Conservation (phyloP, 1,140 invertebrate genomes). For the Nylanderia fulva region DNA sequence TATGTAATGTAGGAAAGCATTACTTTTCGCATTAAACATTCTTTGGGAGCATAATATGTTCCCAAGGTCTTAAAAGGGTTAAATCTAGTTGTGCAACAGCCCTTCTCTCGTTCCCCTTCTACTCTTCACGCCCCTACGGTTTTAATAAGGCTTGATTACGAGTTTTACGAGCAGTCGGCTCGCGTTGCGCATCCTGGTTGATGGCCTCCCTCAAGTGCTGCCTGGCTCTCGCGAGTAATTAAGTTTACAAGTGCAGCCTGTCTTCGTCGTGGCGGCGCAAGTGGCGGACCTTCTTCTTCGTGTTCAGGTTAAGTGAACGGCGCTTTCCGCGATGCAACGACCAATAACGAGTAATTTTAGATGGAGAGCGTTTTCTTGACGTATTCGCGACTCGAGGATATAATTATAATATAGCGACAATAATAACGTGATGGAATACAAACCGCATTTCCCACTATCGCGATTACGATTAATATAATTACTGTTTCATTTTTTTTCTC, state of each 20-base stretch:
- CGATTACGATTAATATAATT: constrained; percentile 44
- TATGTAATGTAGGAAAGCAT: constrained; percentile 15
- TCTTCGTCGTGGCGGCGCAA: constrained; percentile 41
- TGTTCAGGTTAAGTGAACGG: constrained; percentile 56
- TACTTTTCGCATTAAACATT: constrained; percentile 49
- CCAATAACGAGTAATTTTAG: constrained; percentile 54
- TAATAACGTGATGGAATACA: constrained; percentile 30
- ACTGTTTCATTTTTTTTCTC: background rate
- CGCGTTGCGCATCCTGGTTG: constrained; percentile 60
- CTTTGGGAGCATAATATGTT: constrained; percentile 54
- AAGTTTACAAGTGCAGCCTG: constrained; percentile 62
- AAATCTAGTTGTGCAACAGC: constrained; percentile 50
- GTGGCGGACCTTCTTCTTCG: constrained; percentile 46
- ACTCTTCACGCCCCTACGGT: constrained; percentile 52
- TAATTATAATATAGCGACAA: constrained; percentile 42
- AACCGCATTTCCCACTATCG: constrained; percentile 31
- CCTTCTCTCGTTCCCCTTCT: constrained; percentile 19
- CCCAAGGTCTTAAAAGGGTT: constrained; percentile 57
- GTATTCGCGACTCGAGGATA: constrained; percentile 42
- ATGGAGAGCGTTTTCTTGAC: constrained; percentile 9
- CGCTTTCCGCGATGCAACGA: constrained; percentile 53
- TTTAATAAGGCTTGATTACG: constrained; percentile 74
- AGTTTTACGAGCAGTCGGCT: constrained; percentile 65
- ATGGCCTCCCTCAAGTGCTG: constrained; percentile 61
- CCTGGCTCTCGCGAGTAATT: constrained; percentile 65